Base-by-base conservation (phyloP, 2,797 vertebrate species). In the Pelobates cultripes region DNA sequence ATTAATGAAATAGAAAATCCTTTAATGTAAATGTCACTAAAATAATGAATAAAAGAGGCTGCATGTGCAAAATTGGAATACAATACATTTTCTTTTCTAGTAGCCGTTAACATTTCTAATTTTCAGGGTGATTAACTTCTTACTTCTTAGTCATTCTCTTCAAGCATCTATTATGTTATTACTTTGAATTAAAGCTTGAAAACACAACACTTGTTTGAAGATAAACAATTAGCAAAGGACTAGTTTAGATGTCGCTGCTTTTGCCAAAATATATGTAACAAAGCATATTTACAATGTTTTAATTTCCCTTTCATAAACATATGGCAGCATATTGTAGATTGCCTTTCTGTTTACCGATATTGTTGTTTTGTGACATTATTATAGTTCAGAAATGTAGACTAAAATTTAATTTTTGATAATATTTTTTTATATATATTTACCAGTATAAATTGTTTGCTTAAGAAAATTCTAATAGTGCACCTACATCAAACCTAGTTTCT, bases 81-180 rank as follows among this genome's bases (percentile, higher is more conserved):
- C 81, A 61, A 79, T 79, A 78, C 71, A 70, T 83, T 83, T 83
- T 83, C 70, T 70, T 83, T 75, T 78, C 81, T 83, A 78, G 81
- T 75, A 79, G 81, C 81, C 61, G 76, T 73, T 64, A 83, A 75
- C 81, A 79, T 83, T 83, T 83, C 81, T 79, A 83, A 83, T 83
- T 79, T 83, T 78, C 81, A 83, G 81, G 81, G 81, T 83, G 81
- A 83, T 83, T 83, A 83, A 78, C 81, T 83, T 83, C 77, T 78
- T 78, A 83, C 47, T 51, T 51, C 47, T 51, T 73, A 83, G 76
- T 57, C 71, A 73, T 78, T 78, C 71, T 78, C 66, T 51, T 83
- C 64, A 78, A 78, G 71, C 57, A 79, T 71, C 77, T 78, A 78
- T 83, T 83, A 79, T 83, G 70, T 73, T 74, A 78, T 83, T 79